phyloP scores from a whole-genome alignment of 1,140 invertebrate species.

The fruit fly (Drosophila melanogaster) region Release_6_plus_ISO1_MT NT_033777.3:28586001-28586500 shows the following conservation, averaged over 20 bases:
- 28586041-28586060: slow-evolving; percentile 81
- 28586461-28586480: slow-evolving; percentile 56
- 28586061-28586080: slow-evolving; percentile 80
- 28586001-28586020: slow-evolving; percentile 51
- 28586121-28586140: slow-evolving; percentile 76
- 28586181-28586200: neutral
- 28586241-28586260: slow-evolving; percentile 76
- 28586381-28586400: slow-evolving; percentile 44
- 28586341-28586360: slow-evolving; percentile 70
- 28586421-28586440: neutral
- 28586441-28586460: slow-evolving; percentile 26
- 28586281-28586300: slow-evolving; percentile 6
- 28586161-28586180: slow-evolving; percentile 22
- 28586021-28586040: slow-evolving; percentile 83
- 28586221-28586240: neutral
- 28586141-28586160: slow-evolving; percentile 80
- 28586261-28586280: slow-evolving; percentile 67
- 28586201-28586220: slow-evolving; percentile 11
- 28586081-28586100: slow-evolving; percentile 58
- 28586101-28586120: slow-evolving; percentile 46
- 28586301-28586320: slow-evolving; percentile 78
- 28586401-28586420: neutral
- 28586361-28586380: slow-evolving; percentile 72
- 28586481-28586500: slow-evolving; percentile 60
- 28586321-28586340: slow-evolving; percentile 75